A percentile compares a stretch with the other conserved stretches of the same genome.
Evolutionary conservation across 2,888 invertebrate genomes (phyloP).

Genomic region (Peribatodes rhomboidaria): DNA sequence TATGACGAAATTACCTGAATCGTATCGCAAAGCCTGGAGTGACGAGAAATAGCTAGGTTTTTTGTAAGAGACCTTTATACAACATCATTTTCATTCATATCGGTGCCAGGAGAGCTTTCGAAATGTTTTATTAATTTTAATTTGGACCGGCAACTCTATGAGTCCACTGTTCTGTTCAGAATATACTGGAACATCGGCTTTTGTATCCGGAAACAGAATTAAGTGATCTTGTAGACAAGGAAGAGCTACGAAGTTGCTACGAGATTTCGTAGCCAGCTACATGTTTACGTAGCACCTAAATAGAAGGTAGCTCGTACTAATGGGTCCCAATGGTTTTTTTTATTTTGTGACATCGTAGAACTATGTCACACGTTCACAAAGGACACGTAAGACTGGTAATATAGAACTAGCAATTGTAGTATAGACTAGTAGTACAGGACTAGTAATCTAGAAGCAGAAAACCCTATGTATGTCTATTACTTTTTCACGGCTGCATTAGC

Average conservation of each 20-base stretch:
- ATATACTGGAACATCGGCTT: neutral
- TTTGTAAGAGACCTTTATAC: neutral
- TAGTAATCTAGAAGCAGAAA: no score
- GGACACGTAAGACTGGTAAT: no score
- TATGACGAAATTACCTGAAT: no score
- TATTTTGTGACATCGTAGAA: no score
- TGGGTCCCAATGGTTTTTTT: no score
- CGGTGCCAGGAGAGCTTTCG: neutral
- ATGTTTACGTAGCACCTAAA: no score
- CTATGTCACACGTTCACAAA: no score
- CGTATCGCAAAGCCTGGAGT: neutral
- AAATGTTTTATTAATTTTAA: slow-evolving; percentile 19
- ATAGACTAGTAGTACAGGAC: no score
- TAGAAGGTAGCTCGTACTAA: no score
- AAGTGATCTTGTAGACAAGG: neutral
- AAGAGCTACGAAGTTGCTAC: neutral
- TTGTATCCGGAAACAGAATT: slow-evolving; percentile 2
- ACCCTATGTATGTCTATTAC: no score
- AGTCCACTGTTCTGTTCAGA: slow-evolving; percentile 1
- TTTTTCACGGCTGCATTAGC: no score
- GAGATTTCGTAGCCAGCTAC: neutral
- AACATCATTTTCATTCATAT: neutral
- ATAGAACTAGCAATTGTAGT: no score
- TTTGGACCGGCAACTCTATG: slow-evolving; percentile 9
- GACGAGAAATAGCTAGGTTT: neutral